Base-by-base conservation (phyloP, 2,113 vertebrate genomes). In the Lasiurus borealis region DNA sequence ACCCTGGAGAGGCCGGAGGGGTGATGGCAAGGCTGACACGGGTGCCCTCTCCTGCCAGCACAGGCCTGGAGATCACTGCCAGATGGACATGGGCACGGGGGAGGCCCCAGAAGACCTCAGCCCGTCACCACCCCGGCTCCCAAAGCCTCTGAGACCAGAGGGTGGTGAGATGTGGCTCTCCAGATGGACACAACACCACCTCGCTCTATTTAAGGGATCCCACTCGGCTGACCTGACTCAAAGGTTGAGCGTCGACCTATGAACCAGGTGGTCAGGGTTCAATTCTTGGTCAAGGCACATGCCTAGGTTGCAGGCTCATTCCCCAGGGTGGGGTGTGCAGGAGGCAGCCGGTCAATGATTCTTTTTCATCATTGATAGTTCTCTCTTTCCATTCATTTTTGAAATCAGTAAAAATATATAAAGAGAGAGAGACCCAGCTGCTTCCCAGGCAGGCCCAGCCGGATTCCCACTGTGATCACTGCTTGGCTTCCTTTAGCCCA, bases 1-100 rank as follows among this genome's bases (percentile, higher is more conserved):
- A 99, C 99, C 91, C 99, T 99, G 77, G 59, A 86, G 52, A 95
- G 69, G 88, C 10, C 95, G 54, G 72, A 94, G 31, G 85, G 69
- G 40, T 6, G 6, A 4, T 68, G 73, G 57, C 29, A 34, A 84
- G 31, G 68, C 48, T 89, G 52, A 36, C 27, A 40, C 23, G 31
- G 76, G 36, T 19, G 12, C 6, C 36, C 12, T 69, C 7, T 46
- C 62, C 36, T 34, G 25, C 36, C 57, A 57, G 52, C 40, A 44
- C 85, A 34, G 73, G 44, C 44, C 86, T n/a, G 16, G 34, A 76
- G 52, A 11, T 57, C n/a, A 75, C 80, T 40, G 15, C 50, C 78
- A 66, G 14, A 2, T 12, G 19, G 83, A 9, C 62, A 73, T 29
- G 19, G 83, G 14, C 69, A 73, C 29, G 72, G 62, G 59, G 5